Percentiles rank a stretch among this genome's conserved stretches.
These are phyloP conservation scores for Scalopus aquaticus DNA, from an alignment of 2,113 vertebrate genomes.

Conservation along the genomic window DNA sequence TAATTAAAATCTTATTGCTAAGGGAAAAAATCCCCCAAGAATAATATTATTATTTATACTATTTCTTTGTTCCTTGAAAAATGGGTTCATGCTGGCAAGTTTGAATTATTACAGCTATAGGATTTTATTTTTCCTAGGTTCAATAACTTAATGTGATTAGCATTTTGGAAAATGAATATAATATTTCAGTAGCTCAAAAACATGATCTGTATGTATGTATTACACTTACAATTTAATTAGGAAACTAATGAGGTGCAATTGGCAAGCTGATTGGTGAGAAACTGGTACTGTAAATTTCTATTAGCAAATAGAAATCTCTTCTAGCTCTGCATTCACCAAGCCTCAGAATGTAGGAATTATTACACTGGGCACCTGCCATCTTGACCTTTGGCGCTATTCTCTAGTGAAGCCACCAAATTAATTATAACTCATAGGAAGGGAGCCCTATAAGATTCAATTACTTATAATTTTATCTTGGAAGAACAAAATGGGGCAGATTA, in stretches of 20 bases:
- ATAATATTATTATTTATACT: slow-evolving; percentile 67
- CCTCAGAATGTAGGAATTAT: slow-evolving; percentile 51
- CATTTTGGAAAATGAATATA: slow-evolving; percentile 81
- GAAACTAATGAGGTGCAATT: slow-evolving; percentile 81
- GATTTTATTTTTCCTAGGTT: slow-evolving; percentile 67
- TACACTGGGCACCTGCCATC: slow-evolving; percentile 64
- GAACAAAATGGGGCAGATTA: neutral
- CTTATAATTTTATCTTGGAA: neutral
- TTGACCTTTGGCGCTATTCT: slow-evolving; percentile 46
- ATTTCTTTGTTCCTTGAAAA: slow-evolving; percentile 66
- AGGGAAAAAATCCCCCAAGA: slow-evolving; percentile 62
- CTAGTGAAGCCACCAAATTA: slow-evolving; percentile 38
- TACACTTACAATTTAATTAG: slow-evolving; percentile 79
- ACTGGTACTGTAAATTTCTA: slow-evolving; percentile 60
- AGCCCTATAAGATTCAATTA: neutral
- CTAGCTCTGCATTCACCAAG: neutral
- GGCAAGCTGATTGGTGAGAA: slow-evolving; percentile 75
- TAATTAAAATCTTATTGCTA: slow-evolving; percentile 76
- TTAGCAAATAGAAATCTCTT: slow-evolving; percentile 70
- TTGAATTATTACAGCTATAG: slow-evolving; percentile 73
- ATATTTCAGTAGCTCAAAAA: slow-evolving; percentile 79
- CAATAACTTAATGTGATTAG: slow-evolving; percentile 77
- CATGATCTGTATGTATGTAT: slow-evolving; percentile 71
- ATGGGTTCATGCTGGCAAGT: slow-evolving; percentile 22
- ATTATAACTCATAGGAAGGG: neutral